Percentiles rank a stretch among this genome's conserved stretches.
Conservation (phyloP, 2,113 vertebrate species). For the Urocitellus parryii region DNA sequence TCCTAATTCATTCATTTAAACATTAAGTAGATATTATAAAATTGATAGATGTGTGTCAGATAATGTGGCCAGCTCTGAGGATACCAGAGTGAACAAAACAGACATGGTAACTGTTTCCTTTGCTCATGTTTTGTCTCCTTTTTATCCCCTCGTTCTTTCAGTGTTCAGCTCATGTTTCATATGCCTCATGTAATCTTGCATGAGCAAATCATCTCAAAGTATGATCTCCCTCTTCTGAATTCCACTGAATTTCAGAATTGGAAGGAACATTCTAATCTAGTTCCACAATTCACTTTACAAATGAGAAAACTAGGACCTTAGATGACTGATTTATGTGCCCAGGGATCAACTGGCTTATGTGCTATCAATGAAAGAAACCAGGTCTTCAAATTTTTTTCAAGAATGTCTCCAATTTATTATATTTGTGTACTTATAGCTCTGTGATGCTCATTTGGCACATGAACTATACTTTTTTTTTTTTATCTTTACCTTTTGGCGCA, state of each 20-base stretch:
- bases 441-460: not conserved
- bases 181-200: not conserved
- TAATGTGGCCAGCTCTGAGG: not conserved
- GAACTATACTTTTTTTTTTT: not conserved
- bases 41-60: no score
- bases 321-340: not conserved
- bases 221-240: not conserved
- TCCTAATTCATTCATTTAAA: not conserved
- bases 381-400: not conserved
- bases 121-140: not conserved
- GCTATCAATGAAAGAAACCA: not conserved
- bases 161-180: not conserved
- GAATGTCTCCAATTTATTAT: not conserved
- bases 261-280: not conserved
- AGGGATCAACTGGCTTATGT: no score
- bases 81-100: not conserved
- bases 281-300: slow-evolving; percentile 12
- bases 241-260: slow-evolving; percentile 32
- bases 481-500: not conserved
- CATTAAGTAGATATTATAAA: not conserved
- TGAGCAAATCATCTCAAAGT: not conserved
- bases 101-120: not conserved
- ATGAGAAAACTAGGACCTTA: not conserved
- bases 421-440: not conserved
- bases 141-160: not conserved